Evolutionary conservation across 2,797 vertebrate species (phyloP).

Genomic region (Discoglossus pictus): DNA sequence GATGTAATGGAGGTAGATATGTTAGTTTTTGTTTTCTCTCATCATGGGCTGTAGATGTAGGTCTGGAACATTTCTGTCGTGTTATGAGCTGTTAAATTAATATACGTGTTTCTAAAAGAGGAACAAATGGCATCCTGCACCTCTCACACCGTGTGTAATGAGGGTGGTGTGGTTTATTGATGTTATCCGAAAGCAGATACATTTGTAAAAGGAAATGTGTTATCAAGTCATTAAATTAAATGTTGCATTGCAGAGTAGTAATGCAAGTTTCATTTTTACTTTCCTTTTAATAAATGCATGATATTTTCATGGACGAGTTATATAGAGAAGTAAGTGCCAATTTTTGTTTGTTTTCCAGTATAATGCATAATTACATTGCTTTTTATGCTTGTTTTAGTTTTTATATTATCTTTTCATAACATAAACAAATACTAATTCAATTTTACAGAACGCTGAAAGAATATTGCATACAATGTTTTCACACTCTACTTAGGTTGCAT

Average conservation of each 20-base stretch:
- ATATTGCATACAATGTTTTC: no score
- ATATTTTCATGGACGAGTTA: neutral
- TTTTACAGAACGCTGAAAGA: no score
- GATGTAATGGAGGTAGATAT: no score
- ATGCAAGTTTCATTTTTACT: conserved; percentile 57
- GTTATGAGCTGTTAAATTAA: conserved; percentile 56
- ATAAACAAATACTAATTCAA: no score
- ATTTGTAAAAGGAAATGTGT: conserved; percentile 69
- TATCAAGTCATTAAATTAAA: conserved; percentile 69
- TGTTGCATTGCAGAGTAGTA: conserved; percentile 65
- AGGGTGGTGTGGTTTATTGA: conserved; percentile 61
- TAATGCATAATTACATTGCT: no score
- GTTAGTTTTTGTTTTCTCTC: no score
- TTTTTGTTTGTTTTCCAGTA: no score
- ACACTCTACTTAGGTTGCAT: no score
- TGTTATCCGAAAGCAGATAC: conserved; percentile 59
- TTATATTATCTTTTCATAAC: no score
- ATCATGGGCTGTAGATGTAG: neutral
- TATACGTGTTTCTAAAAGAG: conserved; percentile 51
- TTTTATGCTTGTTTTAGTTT: no score
- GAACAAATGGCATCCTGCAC: conserved; percentile 48
- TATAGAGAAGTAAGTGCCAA: no score
- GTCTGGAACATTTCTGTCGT: neutral
- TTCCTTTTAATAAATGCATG: conserved; percentile 56
- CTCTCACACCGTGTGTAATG: conserved; percentile 60